phyloP scores from a whole-genome alignment of 2,113 vertebrate species.

The Helogale parvula region DNA sequence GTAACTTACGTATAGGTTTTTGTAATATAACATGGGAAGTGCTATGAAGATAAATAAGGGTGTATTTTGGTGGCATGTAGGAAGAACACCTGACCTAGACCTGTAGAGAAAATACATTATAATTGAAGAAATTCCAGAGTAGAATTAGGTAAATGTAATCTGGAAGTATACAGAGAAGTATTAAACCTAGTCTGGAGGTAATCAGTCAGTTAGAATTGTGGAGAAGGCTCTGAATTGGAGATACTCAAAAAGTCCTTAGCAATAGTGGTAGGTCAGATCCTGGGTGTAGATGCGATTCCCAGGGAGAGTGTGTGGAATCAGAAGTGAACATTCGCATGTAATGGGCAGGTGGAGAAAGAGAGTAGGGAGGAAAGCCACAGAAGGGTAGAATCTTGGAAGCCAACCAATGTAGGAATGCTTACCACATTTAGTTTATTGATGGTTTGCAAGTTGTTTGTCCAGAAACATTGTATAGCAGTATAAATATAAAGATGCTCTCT shows the following conservation, averaged over 20 bases:
- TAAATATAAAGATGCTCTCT: background rate
- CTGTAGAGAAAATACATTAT: background rate
- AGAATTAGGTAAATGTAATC: background rate
- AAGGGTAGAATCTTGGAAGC: background rate
- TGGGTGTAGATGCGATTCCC: background rate
- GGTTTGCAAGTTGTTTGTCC: slow-evolving; percentile 11
- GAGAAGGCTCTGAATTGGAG: background rate
- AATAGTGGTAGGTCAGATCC: background rate
- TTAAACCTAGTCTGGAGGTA: background rate
- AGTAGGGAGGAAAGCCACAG: background rate
- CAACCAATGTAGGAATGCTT: background rate
- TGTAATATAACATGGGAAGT: background rate
- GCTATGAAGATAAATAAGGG: background rate
- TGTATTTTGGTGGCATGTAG: background rate
- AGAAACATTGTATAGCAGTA: background rate
- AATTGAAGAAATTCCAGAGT: background rate
- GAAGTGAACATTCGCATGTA: background rate
- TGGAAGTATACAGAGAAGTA: background rate
- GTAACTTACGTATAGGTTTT: background rate
- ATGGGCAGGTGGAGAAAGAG: background rate
- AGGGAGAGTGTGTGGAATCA: background rate
- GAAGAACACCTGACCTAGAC: background rate
- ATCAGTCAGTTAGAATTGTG: background rate
- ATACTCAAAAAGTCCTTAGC: background rate
- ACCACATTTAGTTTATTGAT: background rate